phyloP scores from a whole-genome alignment of 1,140 invertebrate genomes.

The Formica exsecta region DNA sequence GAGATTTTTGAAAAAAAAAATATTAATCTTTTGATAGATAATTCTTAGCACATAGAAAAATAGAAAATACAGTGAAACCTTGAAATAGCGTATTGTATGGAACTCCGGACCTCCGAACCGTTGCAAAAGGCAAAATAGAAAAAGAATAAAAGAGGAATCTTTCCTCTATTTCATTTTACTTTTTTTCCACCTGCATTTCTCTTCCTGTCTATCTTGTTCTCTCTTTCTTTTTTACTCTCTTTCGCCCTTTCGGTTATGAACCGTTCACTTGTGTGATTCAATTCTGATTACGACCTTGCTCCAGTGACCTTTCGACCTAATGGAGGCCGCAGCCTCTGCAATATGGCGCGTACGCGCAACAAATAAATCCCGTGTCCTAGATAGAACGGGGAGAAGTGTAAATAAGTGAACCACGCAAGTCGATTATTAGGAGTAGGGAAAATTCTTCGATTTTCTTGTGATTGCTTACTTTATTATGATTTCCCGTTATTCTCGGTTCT shows the following conservation, averaged over 20 bases:
- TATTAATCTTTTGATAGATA: too few species aligned
- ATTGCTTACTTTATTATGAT: constrained; percentile 18
- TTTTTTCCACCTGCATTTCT: background rate
- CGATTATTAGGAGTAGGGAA: background rate
- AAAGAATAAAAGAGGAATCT: constrained; percentile 25
- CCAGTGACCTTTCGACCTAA: constrained; percentile 81
- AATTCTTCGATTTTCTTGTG: constrained; percentile 43
- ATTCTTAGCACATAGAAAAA: too few species aligned
- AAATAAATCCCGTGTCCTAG: background rate
- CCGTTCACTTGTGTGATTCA: constrained; percentile 35
- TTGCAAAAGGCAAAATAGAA: constrained; percentile 20
- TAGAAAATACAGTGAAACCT: too few species aligned
- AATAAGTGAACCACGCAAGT: background rate
- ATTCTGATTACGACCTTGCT: constrained; percentile 77
- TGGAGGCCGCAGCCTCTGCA: constrained; percentile 37
- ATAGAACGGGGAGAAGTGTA: background rate
- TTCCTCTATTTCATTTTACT: constrained; percentile 9
- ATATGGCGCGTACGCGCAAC: constrained; percentile 51
- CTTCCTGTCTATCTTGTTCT: background rate
- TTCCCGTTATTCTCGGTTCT: constrained; percentile 8
- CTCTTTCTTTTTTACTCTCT: constrained; percentile 14
- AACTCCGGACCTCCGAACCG: too few species aligned
- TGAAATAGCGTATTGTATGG: too few species aligned
- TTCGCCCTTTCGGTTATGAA: constrained; percentile 25
- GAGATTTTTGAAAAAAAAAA: too few species aligned